Evolutionary conservation across 2,797 vertebrate genomes (phyloP).

Genomic region (Natrix natrix): DNA sequence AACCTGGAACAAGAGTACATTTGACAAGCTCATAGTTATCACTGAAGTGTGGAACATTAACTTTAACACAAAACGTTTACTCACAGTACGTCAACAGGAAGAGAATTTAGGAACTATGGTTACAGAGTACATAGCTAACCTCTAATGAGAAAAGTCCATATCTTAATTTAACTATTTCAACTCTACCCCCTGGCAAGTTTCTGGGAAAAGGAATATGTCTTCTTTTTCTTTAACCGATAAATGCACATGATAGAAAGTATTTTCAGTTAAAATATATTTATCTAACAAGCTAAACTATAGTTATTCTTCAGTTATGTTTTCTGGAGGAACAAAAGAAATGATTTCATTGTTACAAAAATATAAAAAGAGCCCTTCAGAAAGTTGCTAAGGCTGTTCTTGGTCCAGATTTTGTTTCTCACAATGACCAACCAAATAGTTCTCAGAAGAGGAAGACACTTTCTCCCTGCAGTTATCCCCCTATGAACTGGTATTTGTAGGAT

Average conservation of each 20-base stretch:
- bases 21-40: slow-evolving; percentile 48
- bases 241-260: slow-evolving; percentile 33
- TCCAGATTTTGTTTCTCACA: not conserved
- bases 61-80: slow-evolving; percentile 46
- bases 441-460: not conserved
- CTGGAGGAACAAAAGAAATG: not conserved
- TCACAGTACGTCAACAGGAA: slow-evolving; percentile 27
- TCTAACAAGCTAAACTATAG: not conserved
- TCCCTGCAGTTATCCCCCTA: not conserved
- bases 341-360: not conserved
- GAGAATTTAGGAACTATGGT: slow-evolving; percentile 10
- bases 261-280: not conserved
- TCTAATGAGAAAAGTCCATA: not conserved
- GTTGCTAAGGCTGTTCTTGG: not conserved
- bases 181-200: slow-evolving; percentile 5
- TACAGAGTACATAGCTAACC: slow-evolving; percentile 19
- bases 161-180: slow-evolving; percentile 42
- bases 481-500: not conserved
- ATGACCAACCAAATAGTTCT: not conserved
- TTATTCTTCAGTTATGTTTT: not conserved
- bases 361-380: not conserved
- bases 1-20: slow-evolving; percentile 24
- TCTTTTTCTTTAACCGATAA: slow-evolving; percentile 1
- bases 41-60: slow-evolving; percentile 33
- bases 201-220: slow-evolving; percentile 1